These are phyloP conservation scores for Hydrolagus colliei DNA, from an alignment of 2,797 vertebrate species.

Conservation along the genomic window DNA sequence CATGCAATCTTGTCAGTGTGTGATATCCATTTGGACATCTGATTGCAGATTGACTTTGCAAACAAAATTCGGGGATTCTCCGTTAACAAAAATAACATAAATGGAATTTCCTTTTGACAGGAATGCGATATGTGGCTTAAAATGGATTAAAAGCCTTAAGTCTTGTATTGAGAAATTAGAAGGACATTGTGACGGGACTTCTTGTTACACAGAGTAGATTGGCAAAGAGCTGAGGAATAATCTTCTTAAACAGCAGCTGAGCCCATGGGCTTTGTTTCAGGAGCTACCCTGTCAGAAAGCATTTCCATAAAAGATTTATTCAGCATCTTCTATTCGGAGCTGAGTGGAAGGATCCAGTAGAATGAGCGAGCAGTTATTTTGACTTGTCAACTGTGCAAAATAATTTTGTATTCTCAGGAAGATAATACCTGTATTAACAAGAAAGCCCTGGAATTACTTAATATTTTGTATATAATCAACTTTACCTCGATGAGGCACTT, in stretches of 20 bases:
- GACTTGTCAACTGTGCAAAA: too few relatives aligned
- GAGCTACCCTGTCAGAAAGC: background rate
- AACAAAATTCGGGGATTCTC: background rate
- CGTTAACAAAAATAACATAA: background rate
- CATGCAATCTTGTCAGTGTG: background rate
- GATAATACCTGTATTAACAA: too few relatives aligned
- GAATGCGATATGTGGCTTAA: background rate
- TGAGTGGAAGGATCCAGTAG: too few relatives aligned
- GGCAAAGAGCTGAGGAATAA: slow-evolving; percentile 7
- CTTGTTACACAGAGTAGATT: background rate
- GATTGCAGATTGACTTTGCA: slow-evolving; percentile 8
- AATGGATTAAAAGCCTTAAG: background rate
- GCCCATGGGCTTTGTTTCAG: background rate
- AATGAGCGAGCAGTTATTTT: too few relatives aligned
- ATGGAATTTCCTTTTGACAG: background rate
- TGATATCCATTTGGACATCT: background rate
- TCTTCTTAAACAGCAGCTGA: background rate
- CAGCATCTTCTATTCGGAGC: too few relatives aligned
- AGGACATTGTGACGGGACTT: background rate
- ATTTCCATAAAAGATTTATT: too few relatives aligned
- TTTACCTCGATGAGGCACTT: too few relatives aligned
- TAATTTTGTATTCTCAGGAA: too few relatives aligned
- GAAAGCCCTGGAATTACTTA: too few relatives aligned
- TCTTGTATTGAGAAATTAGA: background rate
- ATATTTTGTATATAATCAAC: too few relatives aligned